Evolutionary conservation across 2,113 vertebrate genomes (phyloP).

Genomic region (Oxyruncus cristatus): DNA sequence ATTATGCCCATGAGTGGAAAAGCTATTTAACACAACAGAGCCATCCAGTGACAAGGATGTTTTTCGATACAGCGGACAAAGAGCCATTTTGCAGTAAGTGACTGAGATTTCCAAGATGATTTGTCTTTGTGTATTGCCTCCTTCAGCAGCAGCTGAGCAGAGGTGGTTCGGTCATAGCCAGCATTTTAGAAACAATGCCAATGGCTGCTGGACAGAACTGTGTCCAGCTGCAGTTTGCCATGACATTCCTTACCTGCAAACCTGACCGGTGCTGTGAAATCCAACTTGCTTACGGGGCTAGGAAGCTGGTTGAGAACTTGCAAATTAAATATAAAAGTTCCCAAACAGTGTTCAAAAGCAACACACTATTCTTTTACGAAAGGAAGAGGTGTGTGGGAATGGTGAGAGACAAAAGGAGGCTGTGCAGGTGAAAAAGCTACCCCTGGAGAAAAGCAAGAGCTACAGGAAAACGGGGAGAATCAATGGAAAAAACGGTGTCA

Average conservation of each 20-base stretch:
- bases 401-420: neutral
- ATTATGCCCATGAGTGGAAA: conserved; percentile 83
- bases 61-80: conserved; percentile 83
- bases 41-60: conserved; percentile 76
- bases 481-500: neutral
- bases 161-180: neutral
- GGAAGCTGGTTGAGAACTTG: neutral
- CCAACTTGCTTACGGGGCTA: neutral
- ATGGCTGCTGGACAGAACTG: neutral
- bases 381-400: neutral
- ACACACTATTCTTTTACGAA: neutral
- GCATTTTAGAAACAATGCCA: neutral
- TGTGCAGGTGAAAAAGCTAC: neutral
- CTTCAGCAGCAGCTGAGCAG: neutral
- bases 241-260: neutral
- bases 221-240: neutral
- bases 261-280: neutral
- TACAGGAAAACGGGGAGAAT: neutral
- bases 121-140: neutral
- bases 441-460: neutral
- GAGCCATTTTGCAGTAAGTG: conserved; percentile 89
- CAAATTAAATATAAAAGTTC: neutral
- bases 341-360: neutral
- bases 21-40: conserved; percentile 75
- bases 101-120: neutral